Evolutionary conservation across 2,888 invertebrate species (phyloP).

Genomic region (Lepas anatifera): DNA sequence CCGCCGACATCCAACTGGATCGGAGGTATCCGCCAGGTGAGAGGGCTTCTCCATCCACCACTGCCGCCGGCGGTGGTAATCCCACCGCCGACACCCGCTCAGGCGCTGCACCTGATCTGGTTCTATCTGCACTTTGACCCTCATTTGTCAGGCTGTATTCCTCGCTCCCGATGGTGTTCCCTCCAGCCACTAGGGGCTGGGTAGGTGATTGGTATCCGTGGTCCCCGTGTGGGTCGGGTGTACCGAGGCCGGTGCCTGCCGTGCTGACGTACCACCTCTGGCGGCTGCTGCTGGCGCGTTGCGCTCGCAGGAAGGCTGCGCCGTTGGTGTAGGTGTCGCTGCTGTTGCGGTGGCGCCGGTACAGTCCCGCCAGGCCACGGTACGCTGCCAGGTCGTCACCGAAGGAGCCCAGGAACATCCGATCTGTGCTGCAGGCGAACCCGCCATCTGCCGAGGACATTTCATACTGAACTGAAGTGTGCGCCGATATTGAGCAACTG

Average conservation of each 20-base stretch:
- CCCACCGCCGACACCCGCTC: not conserved
- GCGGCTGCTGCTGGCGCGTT: not conserved
- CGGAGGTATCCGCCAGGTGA: not conserved
- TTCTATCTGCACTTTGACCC: too few relatives aligned
- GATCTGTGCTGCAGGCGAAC: not conserved
- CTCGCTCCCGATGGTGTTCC: too few relatives aligned
- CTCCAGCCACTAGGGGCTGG: too few relatives aligned
- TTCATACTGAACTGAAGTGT: too few relatives aligned
- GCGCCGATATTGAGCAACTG: too few relatives aligned
- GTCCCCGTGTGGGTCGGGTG: too few relatives aligned
- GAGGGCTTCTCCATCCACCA: not conserved
- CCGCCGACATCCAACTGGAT: not conserved
- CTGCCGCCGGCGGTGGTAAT: not conserved
- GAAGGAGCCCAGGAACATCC: not conserved
- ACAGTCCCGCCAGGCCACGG: not conserved
- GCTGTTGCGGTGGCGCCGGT: not conserved
- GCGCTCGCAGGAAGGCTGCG: not conserved
- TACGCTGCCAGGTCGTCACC: not conserved
- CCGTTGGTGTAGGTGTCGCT: not conserved
- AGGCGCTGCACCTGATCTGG: too few relatives aligned
- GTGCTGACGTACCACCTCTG: not conserved
- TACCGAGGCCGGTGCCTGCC: not conserved
- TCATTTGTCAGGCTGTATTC: too few relatives aligned
- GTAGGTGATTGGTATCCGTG: too few relatives aligned
- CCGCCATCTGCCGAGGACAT: not conserved